Base-by-base conservation (phyloP, 2,888 invertebrate species). In the Xanthorhoe spadicearia region DNA sequence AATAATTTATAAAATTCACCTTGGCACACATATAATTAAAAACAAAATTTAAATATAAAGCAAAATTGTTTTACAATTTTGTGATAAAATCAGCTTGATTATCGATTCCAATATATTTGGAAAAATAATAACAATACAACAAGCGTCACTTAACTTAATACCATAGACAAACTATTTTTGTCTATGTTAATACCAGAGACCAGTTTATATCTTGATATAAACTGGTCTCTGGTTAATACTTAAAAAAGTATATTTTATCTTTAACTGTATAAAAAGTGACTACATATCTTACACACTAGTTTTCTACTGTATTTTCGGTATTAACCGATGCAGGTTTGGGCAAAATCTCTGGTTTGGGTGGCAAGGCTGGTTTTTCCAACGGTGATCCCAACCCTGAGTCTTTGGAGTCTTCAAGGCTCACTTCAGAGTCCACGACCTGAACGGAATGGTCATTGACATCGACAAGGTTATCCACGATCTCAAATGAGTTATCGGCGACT, bases 321-420 rank as follows among this genome's bases (percentile, higher is more conserved):
- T 17, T 48, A 48, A 48, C 48, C 1, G 80, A 75, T 1, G 62
- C 57, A 1, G 74, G 59, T 59, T 73, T 69, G 4, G 80, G 68
- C 35, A 83, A 79, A 0, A 60, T 63, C 0, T 81, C 83, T 0
- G 91, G 91, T 71, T 88, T 91, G 0, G 89, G 89, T 0, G 87
- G 89, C 13, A 85, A 62, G 0, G 80, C 80, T 0, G 91, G 91
- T 46, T 90, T 90, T 19, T 84, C 86, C 1, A 70, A 35, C 0
- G 66, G 55, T 13, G 46, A 67, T 0, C 54, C 61, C 8, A 64
- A 18, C 0, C 68, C 83, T 0, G 79, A 77, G n/a, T 80, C 82
- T 2, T 82, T 73, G 0, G 72, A 63, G 8, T 73, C 71, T 2
- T 67, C 66, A 9, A 53, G 49, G 32, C 50, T 66, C 2, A 56